Base-by-base conservation (phyloP, 1,140 invertebrate genomes). In the Nomia melanderi region DNA sequence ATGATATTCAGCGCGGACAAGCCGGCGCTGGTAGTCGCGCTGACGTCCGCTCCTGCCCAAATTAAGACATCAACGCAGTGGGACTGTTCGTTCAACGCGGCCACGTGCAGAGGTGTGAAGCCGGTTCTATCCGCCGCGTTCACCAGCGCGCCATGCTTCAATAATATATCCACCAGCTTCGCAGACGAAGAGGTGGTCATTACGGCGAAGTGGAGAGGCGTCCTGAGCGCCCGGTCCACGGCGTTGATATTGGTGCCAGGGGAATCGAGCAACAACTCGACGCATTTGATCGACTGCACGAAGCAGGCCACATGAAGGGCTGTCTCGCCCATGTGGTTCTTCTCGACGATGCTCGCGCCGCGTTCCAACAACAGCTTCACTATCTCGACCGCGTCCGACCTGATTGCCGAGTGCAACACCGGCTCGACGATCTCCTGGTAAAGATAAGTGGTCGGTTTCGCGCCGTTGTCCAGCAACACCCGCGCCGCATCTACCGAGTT, bases 21-120 rank as follows among this genome's bases (percentile, higher is more conserved):
- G 0, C 94, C 94, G 75, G 93, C 93, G 69, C 92, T 93, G 2
- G 94, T 95, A 77, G 93, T 94, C 0, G 93, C 93, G 23, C 94
- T 95, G 0, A 96, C 93, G 75, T 95, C 94, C 2, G 95, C 94
- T 33, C 95, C 94, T 69, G 95, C 91, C 87, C 93, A 93, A 17
- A 96, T 93, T 7, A 96, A 88, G 0, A 94, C 91, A 79, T 95
- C 93, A 2, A 95, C 94, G 72, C 94, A 94, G 36, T 93, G 93
- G 0, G 94, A 94, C 33, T 94, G 90, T 69, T 94, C 93, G 81
- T 95, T 94, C 47, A 95, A 88, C 12, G 95, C 94, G 25, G 95
- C 95, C 20, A 96, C 91, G 87, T 96, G 95, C 20, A 96, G 88
- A 0, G 95, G 94, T 1, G 95, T 95, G 78, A 95, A 95, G 3